Conservation (phyloP, 1,140 invertebrate species). For the Magallana gigas region DNA sequence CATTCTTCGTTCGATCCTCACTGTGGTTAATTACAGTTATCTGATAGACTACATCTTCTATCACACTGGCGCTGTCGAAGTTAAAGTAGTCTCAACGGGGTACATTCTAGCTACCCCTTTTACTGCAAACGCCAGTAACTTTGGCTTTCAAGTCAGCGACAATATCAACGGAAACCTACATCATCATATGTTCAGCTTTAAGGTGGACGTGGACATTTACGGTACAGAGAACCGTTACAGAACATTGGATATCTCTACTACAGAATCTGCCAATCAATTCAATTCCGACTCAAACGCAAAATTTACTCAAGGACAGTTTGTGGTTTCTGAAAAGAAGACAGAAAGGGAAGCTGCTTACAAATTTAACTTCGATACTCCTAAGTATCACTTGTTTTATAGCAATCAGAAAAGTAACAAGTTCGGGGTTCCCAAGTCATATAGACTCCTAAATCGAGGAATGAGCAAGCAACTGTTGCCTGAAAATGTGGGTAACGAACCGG, state of each 20-base stretch:
- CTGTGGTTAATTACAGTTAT: constrained; percentile 71
- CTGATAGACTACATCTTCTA: constrained; percentile 73
- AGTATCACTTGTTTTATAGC: constrained; percentile 65
- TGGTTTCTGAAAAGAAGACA: constrained; percentile 50
- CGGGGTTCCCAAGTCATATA: constrained; percentile 55
- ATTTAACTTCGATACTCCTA: constrained; percentile 65
- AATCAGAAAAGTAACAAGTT: constrained; percentile 56
- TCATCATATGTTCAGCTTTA: constrained; percentile 72
- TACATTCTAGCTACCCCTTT: constrained; percentile 63
- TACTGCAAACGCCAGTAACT: constrained; percentile 50
- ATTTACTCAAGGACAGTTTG: constrained; percentile 43
- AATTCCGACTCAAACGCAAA: constrained; percentile 38
- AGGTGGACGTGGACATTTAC: constrained; percentile 70
- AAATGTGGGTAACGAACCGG: constrained; percentile 64
- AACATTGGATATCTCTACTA: constrained; percentile 64
- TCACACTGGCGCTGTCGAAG: constrained; percentile 69
- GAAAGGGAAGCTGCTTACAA: constrained; percentile 63
- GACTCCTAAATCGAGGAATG: constrained; percentile 60
- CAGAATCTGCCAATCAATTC: constrained; percentile 29
- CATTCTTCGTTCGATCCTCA: constrained; percentile 63
- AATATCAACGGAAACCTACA: constrained; percentile 67
- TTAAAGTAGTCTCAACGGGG: constrained; percentile 66
- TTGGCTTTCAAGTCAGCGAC: constrained; percentile 65
- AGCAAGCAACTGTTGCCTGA: constrained; percentile 65
- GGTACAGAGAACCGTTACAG: constrained; percentile 66